phyloP scores from a whole-genome alignment of 2,113 vertebrate species.

The Anolis carolinensis region DNA sequence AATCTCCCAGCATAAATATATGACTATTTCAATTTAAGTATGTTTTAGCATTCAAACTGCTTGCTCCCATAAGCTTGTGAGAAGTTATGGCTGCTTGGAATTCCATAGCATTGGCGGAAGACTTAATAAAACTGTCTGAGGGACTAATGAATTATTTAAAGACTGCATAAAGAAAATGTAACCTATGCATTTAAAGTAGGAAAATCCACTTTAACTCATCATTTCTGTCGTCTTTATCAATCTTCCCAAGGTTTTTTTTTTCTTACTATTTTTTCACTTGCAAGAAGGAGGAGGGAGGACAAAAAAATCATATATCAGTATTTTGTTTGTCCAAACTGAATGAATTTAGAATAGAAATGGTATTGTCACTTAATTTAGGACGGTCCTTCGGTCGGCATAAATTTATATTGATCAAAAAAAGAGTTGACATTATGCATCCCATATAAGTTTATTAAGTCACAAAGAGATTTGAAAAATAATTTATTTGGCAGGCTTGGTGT shows the following conservation, averaged over 20 bases:
- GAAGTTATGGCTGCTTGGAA: conserved; percentile 68
- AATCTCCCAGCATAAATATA: conserved; percentile 29
- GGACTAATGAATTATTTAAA: conserved; percentile 80
- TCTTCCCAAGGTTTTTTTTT: conserved; percentile 61
- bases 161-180: conserved; percentile 74
- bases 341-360: conserved; percentile 59
- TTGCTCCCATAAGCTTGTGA: conserved; percentile 57
- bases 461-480: conserved; percentile 28
- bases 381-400: conserved; percentile 44
- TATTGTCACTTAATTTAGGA: conserved; percentile 65
- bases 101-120: conserved; percentile 62
- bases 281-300: no score
- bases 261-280: not conserved
- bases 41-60: conserved; percentile 65
- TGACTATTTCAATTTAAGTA: conserved; percentile 55
- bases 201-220: conserved; percentile 73
- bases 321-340: conserved; percentile 71
- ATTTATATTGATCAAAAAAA: conserved; percentile 53
- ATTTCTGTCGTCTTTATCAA: conserved; percentile 70
- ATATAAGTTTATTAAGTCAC: conserved; percentile 43
- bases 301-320: conserved; percentile 44
- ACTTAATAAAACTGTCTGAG: conserved; percentile 77
- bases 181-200: conserved; percentile 76
- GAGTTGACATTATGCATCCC: not conserved
- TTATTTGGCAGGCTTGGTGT: not conserved